These are phyloP conservation scores for Dasyurus viverrinus DNA, from an alignment of 2,113 vertebrate species.

Conservation along the genomic window DNA sequence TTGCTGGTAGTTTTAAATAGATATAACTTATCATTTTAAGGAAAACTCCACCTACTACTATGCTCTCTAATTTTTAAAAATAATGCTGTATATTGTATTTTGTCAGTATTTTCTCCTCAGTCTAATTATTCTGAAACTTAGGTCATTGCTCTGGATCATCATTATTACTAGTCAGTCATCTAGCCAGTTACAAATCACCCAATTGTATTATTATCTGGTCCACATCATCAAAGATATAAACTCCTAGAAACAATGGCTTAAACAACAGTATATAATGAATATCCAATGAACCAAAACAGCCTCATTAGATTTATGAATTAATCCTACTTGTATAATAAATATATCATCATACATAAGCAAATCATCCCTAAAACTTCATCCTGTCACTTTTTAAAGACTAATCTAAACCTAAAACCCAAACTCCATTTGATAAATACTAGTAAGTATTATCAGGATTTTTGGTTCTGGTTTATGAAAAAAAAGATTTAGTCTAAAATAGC, in stretches of 20 bases:
- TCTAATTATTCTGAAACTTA: not conserved
- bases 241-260: not conserved
- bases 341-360: not conserved
- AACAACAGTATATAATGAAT: not conserved
- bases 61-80: too few relatives aligned
- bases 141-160: not conserved
- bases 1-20: too few relatives aligned
- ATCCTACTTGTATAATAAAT: not conserved
- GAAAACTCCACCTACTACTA: too few relatives aligned
- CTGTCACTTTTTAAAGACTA: constrained; percentile 41
- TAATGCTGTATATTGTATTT: too few relatives aligned
- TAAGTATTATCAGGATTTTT: constrained; percentile 1
- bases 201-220: not conserved
- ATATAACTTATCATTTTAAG: too few relatives aligned
- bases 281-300: not conserved
- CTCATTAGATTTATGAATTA: not conserved
- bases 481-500: not conserved
- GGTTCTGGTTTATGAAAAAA: not conserved
- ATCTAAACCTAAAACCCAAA: constrained; percentile 12
- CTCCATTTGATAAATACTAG: constrained; percentile 15
- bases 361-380: not conserved
- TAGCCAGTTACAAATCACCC: not conserved
- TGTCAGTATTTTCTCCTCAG: too few relatives aligned
- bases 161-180: not conserved
- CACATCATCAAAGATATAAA: not conserved